A percentile compares a stretch with the other conserved stretches of the same genome.
Conservation (phyloP, 2,888 invertebrate genomes). For the Tipula confusa region DNA sequence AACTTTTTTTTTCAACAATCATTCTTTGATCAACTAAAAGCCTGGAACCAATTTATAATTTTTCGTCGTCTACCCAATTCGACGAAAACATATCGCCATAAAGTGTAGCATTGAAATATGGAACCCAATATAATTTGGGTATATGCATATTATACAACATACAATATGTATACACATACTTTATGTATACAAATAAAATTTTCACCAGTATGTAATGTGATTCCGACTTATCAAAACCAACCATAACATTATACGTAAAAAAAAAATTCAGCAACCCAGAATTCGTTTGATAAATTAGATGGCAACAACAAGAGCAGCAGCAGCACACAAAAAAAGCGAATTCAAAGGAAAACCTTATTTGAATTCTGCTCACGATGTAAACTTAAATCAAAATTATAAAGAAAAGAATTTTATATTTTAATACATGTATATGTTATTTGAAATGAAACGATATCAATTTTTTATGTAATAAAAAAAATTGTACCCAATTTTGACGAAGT, state of each 20-base stretch:
- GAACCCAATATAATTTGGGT: background rate
- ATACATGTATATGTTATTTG: background rate
- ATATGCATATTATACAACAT: background rate
- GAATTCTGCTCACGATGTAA: conserved; percentile 12
- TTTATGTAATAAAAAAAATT: background rate
- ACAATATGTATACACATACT: no score
- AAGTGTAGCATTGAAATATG: background rate
- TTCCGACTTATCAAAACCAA: background rate
- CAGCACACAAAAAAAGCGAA: background rate
- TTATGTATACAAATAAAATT: background rate
- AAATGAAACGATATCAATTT: background rate
- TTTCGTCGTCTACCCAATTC: background rate
- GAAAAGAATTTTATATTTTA: background rate
- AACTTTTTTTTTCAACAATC: no score
- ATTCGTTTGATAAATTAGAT: conserved; percentile 5
- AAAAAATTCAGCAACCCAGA: background rate
- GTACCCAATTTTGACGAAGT: background rate
- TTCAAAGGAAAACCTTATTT: background rate
- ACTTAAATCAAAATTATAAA: conserved; percentile 20
- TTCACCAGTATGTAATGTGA: background rate
- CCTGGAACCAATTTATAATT: background rate
- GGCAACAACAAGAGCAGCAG: background rate
- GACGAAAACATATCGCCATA: background rate
- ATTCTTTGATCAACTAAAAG: background rate
- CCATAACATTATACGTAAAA: background rate